Base-by-base conservation (phyloP, 2,888 invertebrate species). In the Lasioglossum malachurum region DNA sequence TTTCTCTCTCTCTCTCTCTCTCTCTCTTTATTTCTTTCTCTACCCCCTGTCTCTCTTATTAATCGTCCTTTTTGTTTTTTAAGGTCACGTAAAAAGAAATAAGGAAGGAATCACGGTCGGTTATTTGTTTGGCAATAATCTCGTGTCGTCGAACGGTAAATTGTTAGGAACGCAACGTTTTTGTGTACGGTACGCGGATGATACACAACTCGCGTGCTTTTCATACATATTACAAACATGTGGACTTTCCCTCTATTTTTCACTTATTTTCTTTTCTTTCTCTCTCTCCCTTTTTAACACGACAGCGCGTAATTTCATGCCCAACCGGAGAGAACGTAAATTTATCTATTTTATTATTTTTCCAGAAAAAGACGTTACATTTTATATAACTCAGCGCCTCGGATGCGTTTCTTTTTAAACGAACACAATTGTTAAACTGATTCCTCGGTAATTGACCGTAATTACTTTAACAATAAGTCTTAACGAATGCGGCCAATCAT, bases 401-500 rank as follows among this genome's bases (percentile, higher is more conserved):
- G 23, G 46, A 78, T 14, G 82, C 80, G 77, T 80, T 82, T 31
- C 87, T 78, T 77, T 87, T 83, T 82, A 87, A 77, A 87, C 60
- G 23, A 41, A 46, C 16, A 60, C 31, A 16, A 76, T 76, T 38
- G 75, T 80, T 77, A 80, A 44, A 78, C 82, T 75, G 86, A 44
- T 67, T 49, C 38, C 44, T 49, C 41, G 49, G 78, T 75, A 69
- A 80, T 83, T 87, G 64, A 76, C 46, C 83, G 73, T 88, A 75
- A 84, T 80, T 75, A 77, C 19, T 75, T 71, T 88, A 88, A 88
- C 84, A 84, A 82, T 88, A 88, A 88, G 88, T 88, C 84, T 88
- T 88, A 88, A 73, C 83, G n/a, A 35, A 31, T 14, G 64, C 78
- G 53, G 46, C 35, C 74, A 60, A 71, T 83, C 83, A 80, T 82